These are phyloP conservation scores for Cremastobaeus sp. DNA, from an alignment of 2,888 invertebrate species.

Conservation along the genomic window DNA sequence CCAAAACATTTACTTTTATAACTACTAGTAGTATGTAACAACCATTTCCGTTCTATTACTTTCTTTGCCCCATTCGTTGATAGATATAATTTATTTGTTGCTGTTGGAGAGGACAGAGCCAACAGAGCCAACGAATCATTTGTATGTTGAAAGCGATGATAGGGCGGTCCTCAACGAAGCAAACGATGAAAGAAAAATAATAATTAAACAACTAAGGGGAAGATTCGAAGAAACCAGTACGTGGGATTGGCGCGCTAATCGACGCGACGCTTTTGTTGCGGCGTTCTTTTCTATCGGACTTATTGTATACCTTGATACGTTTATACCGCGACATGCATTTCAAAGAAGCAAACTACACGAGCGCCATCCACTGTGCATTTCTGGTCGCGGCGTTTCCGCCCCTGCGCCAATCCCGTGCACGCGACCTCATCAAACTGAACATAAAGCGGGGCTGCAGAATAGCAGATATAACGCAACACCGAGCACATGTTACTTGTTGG, in stretches of 20 bases:
- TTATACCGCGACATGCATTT: slow-evolving; percentile 55
- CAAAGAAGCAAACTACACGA: slow-evolving; percentile 35
- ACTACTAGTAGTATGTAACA: slow-evolving; percentile 71
- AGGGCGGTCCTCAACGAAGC: not conserved
- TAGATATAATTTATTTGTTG: slow-evolving; percentile 35
- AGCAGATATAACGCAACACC: slow-evolving; percentile 63
- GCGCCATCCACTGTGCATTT: slow-evolving; percentile 51
- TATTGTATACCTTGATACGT: slow-evolving; percentile 57
- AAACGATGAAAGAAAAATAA: not conserved
- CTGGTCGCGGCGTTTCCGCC: slow-evolving; percentile 15
- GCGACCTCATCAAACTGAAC: slow-evolving; percentile 51
- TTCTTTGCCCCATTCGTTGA: slow-evolving; percentile 31
- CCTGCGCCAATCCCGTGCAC: slow-evolving; percentile 13
- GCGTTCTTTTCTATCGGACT: slow-evolving; percentile 50
- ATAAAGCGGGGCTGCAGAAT: slow-evolving; percentile 60
- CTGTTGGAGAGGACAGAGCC: too few relatives aligned
- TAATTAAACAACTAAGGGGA: not conserved
- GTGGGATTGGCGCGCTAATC: slow-evolving; percentile 65
- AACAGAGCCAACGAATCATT: too few relatives aligned
- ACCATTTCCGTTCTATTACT: slow-evolving; percentile 73
- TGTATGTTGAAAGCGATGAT: slow-evolving; percentile 10
- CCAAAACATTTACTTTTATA: slow-evolving; percentile 75
- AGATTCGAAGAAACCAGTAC: not conserved
- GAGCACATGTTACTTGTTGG: slow-evolving; percentile 70
- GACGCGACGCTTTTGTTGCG: slow-evolving; percentile 46